Evolutionary conservation across 2,888 invertebrate genomes (phyloP).

Genomic region (Taphrorychus bicolor): DNA sequence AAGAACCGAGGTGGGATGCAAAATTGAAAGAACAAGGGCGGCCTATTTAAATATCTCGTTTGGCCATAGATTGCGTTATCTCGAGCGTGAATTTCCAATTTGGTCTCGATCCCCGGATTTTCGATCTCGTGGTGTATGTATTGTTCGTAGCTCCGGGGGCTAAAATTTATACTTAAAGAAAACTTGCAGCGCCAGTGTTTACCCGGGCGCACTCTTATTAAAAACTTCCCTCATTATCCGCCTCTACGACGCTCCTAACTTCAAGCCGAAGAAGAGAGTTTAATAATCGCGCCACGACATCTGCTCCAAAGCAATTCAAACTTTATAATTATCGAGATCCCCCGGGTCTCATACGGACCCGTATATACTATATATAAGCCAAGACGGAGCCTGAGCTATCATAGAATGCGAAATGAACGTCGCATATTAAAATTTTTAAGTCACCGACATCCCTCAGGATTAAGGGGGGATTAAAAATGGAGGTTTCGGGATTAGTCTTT

Average conservation of each 20-base stretch:
- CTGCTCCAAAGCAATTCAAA: slow-evolving; percentile 39
- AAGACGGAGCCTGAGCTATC: slow-evolving; percentile 25
- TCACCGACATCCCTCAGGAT: neutral
- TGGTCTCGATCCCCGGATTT: slow-evolving; percentile 11
- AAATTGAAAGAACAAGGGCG: slow-evolving; percentile 38
- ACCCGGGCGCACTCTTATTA: slow-evolving; percentile 18
- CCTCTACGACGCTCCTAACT: slow-evolving; percentile 13
- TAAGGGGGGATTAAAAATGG: slow-evolving; percentile 11
- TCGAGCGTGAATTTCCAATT: slow-evolving; percentile 37
- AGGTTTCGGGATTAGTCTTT: neutral
- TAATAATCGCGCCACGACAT: slow-evolving; percentile 36
- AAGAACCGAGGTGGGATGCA: slow-evolving; percentile 26
- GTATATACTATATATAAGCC: slow-evolving; percentile 1
- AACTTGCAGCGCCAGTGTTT: neutral
- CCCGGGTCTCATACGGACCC: slow-evolving; percentile 33
- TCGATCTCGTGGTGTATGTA: neutral
- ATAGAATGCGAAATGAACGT: slow-evolving; percentile 24
- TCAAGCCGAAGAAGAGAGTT: slow-evolving; percentile 16
- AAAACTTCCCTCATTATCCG: slow-evolving; percentile 35
- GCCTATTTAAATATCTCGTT: slow-evolving; percentile 39
- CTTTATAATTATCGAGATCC: slow-evolving; percentile 40
- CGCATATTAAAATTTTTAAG: slow-evolving; percentile 35
- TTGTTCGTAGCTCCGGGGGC: neutral
- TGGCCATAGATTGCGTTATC: slow-evolving; percentile 37
- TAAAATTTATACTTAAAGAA: slow-evolving; percentile 4